phyloP scores from a whole-genome alignment of 2,113 vertebrate genomes.

The Petaurus breviceps region DNA sequence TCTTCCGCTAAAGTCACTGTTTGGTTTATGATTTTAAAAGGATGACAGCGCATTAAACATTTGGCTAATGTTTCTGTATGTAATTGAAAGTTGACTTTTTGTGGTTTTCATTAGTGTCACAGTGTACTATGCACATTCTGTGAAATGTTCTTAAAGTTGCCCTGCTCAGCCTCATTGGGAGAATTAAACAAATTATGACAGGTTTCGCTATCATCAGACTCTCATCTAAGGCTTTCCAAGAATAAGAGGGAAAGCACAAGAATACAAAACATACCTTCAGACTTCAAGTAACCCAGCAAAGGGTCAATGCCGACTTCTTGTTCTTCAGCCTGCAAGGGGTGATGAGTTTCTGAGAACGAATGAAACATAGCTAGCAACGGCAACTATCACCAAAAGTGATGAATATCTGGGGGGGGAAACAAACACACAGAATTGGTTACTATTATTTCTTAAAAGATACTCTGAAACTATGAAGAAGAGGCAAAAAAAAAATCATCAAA shows the following conservation, averaged over 20 bases:
- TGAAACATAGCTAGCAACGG: slow-evolving; percentile 89
- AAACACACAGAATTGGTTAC: slow-evolving; percentile 20
- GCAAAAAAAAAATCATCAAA: neutral
- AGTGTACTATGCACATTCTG: slow-evolving; percentile 30
- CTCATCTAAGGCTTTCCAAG: slow-evolving; percentile 29
- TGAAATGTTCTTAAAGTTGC: slow-evolving; percentile 67
- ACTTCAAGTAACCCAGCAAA: slow-evolving; percentile 89
- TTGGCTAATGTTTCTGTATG: slow-evolving; percentile 66
- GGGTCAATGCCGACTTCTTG: slow-evolving; percentile 97
- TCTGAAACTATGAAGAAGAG: neutral
- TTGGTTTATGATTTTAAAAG: slow-evolving; percentile 72
- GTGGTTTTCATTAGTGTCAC: slow-evolving; percentile 65
- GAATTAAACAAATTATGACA: slow-evolving; percentile 52
- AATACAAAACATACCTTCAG: slow-evolving; percentile 85
- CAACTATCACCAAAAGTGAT: slow-evolving; percentile 11
- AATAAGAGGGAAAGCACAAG: slow-evolving; percentile 36
- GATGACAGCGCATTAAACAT: slow-evolving; percentile 67
- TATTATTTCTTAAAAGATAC: neutral
- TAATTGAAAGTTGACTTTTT: slow-evolving; percentile 73
- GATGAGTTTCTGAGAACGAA: slow-evolving; percentile 91
- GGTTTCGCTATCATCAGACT: neutral
- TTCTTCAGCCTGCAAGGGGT: slow-evolving; percentile 95
- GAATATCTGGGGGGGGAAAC: slow-evolving; percentile 41
- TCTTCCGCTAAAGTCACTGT: slow-evolving; percentile 65
- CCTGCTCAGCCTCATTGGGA: slow-evolving; percentile 49